Evolutionary conservation across 2,888 invertebrate genomes (phyloP).

Genomic region (Andrena camellia): DNA sequence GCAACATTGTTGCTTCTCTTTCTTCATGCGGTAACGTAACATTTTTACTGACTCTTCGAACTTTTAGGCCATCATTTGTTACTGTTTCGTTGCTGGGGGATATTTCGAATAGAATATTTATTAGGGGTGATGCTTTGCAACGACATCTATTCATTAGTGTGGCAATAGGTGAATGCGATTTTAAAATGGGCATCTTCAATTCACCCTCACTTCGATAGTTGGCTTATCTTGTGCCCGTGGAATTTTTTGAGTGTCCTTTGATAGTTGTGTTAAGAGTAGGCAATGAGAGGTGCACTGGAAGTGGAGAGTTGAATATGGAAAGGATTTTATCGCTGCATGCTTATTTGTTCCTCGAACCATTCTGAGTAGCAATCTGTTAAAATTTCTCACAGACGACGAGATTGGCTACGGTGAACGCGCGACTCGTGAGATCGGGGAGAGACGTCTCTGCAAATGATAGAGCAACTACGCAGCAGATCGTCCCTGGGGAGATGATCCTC

Average conservation of each 20-base stretch:
- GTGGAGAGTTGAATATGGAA: too few species aligned
- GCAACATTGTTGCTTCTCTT: conserved; percentile 65
- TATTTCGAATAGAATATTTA: not conserved
- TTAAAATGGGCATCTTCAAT: too few species aligned
- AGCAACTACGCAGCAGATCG: not conserved
- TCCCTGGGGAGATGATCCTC: conserved; percentile 27
- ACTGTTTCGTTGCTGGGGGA: too few species aligned
- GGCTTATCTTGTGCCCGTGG: too few species aligned
- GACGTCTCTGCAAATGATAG: not conserved
- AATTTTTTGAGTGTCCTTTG: too few species aligned
- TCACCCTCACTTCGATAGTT: too few species aligned
- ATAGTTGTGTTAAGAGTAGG: too few species aligned
- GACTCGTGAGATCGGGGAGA: not conserved
- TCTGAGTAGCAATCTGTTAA: not conserved
- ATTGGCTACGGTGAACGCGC: not conserved
- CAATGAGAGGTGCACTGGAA: too few species aligned
- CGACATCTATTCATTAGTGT: too few species aligned
- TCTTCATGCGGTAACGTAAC: conserved; percentile 72
- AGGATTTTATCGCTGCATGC: too few species aligned
- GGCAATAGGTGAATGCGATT: too few species aligned
- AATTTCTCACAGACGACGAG: conserved; percentile 1
- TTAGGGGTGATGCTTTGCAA: not conserved
- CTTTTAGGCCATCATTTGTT: not conserved
- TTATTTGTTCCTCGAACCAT: too few species aligned
- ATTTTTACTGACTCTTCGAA: not conserved